Conservation (phyloP, 2,797 vertebrate species). For the Hoplostethus atlanticus region DNA sequence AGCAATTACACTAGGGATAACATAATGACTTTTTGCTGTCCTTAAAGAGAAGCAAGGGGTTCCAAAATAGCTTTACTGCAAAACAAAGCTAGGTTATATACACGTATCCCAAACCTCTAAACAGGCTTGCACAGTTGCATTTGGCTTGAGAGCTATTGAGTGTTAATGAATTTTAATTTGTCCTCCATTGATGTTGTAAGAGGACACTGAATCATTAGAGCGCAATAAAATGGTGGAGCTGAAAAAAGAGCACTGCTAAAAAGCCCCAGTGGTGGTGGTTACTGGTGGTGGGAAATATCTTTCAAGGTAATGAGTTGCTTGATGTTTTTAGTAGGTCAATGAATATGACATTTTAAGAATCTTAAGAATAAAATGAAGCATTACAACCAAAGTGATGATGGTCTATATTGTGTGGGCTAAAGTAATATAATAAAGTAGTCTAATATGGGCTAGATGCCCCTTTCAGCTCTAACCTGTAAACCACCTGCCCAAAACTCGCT, state of each 20-base stretch:
- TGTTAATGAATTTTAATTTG: conserved; percentile 54
- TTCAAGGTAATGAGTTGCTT: conserved; percentile 30
- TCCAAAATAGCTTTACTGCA: not conserved
- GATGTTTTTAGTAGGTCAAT: conserved; percentile 23
- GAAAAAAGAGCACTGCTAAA: conserved; percentile 25
- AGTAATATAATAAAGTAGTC: too few species aligned
- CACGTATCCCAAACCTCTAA: conserved; percentile 21
- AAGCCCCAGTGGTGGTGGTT: conserved; percentile 24
- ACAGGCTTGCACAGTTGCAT: conserved; percentile 17
- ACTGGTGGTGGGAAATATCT: conserved; percentile 19
- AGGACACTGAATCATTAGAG: conserved; percentile 22
- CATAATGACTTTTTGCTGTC: not conserved
- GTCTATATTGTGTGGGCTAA: not conserved
- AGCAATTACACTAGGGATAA: not conserved
- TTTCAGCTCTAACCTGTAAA: conserved; percentile 7
- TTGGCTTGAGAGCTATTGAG: conserved; percentile 23
- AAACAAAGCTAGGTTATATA: conserved; percentile 18
- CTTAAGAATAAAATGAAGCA: not conserved
- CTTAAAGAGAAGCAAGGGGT: not conserved
- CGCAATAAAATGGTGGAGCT: conserved; percentile 37
- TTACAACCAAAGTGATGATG: not conserved
- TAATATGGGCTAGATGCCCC: conserved; percentile 11
- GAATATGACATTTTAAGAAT: conserved; percentile 19
- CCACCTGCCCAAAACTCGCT: conserved; percentile 27
- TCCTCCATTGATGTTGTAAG: conserved; percentile 17